Evolutionary conservation across 1,140 invertebrate species (phyloP).

Genomic region (Venturia canescens): DNA sequence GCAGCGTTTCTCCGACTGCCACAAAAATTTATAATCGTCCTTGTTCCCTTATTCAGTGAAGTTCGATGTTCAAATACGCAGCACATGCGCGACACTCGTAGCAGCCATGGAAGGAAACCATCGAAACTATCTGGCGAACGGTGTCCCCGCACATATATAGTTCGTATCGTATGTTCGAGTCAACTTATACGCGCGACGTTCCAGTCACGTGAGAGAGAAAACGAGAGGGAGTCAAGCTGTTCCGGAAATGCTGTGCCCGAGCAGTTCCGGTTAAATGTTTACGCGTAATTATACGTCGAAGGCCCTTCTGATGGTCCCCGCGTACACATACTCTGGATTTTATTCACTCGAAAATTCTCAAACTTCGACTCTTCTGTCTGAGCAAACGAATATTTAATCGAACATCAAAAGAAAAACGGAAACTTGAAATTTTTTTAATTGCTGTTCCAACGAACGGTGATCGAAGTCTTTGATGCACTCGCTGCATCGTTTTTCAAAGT

Average conservation of each 20-base stretch:
- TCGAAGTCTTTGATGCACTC: too few relatives aligned
- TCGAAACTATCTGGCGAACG: conserved; percentile 27
- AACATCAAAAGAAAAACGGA: background rate
- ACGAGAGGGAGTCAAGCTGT: conserved; percentile 55
- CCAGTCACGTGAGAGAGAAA: conserved; percentile 16
- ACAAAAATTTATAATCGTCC: background rate
- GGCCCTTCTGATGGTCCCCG: conserved; percentile 28
- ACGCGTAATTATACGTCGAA: conserved; percentile 55
- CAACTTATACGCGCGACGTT: conserved; percentile 46
- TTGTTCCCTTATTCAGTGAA: background rate
- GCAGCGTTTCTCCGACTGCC: background rate
- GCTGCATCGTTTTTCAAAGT: too few relatives aligned
- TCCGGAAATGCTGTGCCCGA: conserved; percentile 60
- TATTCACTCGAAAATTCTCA: background rate
- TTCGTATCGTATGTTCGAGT: conserved; percentile 46
- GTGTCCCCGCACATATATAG: conserved; percentile 25
- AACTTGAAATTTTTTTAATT: background rate
- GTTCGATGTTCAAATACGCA: background rate
- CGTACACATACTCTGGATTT: background rate
- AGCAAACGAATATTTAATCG: background rate
- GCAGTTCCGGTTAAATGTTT: conserved; percentile 66
- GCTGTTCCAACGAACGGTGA: too few relatives aligned
- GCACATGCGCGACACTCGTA: background rate
- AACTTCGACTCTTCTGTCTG: too few relatives aligned
- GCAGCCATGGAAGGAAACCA: conserved; percentile 26